A percentile compares a stretch with the other conserved stretches of the same genome.
These are phyloP conservation scores for Pachycephus smyrnensis DNA, from an alignment of 2,888 invertebrate species.

Conservation along the genomic window DNA sequence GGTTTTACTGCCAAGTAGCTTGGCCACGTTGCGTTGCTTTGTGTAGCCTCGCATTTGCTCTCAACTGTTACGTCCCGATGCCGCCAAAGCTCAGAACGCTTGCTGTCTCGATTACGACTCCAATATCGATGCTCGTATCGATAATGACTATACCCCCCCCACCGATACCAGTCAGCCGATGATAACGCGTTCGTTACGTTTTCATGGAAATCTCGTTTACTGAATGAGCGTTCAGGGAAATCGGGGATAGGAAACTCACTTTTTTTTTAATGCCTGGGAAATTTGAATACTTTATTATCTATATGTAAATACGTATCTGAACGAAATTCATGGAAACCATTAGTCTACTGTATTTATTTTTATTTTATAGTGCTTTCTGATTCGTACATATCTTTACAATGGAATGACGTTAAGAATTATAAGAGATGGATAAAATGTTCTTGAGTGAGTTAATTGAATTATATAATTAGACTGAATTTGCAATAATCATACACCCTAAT, in stretches of 20 bases:
- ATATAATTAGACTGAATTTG: neutral
- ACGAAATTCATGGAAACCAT: neutral
- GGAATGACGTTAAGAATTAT: neutral
- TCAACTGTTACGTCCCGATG: neutral
- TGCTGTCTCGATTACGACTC: neutral
- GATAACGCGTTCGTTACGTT: neutral
- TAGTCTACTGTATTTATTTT: neutral
- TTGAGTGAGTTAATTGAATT: neutral
- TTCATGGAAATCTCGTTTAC: neutral
- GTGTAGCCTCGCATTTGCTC: neutral
- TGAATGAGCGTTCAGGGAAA: neutral
- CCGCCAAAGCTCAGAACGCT: neutral
- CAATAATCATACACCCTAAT: neutral
- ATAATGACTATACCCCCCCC: neutral
- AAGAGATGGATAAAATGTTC: neutral
- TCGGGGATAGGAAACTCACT: neutral
- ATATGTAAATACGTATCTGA: neutral
- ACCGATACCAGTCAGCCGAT: neutral
- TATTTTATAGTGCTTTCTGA: neutral
- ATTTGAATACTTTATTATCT: neutral
- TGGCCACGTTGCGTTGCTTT: neutral
- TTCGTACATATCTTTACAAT: neutral
- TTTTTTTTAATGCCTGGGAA: neutral
- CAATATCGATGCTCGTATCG: neutral
- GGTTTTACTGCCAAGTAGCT: conserved; percentile 38